These are phyloP conservation scores for Seriola rivoliana DNA, from an alignment of 2,113 vertebrate genomes.

Conservation along the genomic window DNA sequence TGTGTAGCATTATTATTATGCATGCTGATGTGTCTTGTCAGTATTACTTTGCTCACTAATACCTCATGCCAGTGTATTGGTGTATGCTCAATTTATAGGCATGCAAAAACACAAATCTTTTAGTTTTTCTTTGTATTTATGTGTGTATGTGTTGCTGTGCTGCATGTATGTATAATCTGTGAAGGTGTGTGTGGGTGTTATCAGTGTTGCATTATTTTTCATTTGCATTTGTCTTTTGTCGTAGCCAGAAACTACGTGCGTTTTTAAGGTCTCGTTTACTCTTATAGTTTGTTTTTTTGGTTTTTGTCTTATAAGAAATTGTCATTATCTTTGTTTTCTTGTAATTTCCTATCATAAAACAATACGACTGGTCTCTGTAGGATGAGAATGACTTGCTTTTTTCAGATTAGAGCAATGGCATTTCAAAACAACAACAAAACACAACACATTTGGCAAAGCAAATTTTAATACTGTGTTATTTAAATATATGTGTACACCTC, in stretches of 20 bases:
- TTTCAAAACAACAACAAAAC: neutral
- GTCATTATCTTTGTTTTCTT: neutral
- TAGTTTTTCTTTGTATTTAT: neutral
- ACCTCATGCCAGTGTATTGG: neutral
- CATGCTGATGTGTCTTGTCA: slow-evolving; percentile 23
- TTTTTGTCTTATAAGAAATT: neutral
- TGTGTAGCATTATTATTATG: slow-evolving; percentile 12
- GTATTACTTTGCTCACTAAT: slow-evolving; percentile 18
- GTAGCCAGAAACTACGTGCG: neutral
- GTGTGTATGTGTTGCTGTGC: neutral
- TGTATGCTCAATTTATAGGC: neutral
- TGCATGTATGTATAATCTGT: neutral
- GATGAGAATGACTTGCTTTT: neutral
- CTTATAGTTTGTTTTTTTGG: too few species aligned
- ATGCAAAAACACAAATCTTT: neutral
- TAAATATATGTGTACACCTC: neutral
- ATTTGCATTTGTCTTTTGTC: neutral
- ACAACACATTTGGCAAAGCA: neutral
- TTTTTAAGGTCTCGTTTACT: neutral
- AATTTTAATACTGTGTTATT: neutral
- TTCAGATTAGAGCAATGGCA: too few species aligned
- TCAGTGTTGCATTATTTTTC: too few species aligned
- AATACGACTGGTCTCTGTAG: neutral
- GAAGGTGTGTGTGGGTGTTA: neutral
- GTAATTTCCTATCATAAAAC: neutral